phyloP scores from a whole-genome alignment of 2,113 vertebrate genomes.

The Rhineura floridana region DNA sequence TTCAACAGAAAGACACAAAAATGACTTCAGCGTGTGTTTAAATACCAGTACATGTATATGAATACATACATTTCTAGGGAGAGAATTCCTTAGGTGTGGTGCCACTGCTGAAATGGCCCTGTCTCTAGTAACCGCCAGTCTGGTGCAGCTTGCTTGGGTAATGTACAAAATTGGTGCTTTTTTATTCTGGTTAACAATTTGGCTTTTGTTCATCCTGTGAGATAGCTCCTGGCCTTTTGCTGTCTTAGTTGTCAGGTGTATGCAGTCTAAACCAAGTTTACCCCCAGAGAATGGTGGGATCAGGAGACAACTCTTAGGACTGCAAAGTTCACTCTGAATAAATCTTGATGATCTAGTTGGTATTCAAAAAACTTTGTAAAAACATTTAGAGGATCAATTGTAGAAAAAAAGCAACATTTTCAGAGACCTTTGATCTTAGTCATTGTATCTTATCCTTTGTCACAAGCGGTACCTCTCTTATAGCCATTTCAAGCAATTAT shows the following conservation, averaged over 20 bases:
- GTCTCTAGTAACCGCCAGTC: too few species aligned
- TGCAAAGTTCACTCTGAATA: neutral
- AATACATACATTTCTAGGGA: too few species aligned
- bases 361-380: neutral
- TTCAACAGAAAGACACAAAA: too few species aligned
- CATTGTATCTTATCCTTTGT: neutral
- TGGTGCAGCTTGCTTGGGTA: too few species aligned
- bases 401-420: neutral
- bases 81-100: too few species aligned
- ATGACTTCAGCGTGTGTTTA: too few species aligned
- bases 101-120: too few species aligned
- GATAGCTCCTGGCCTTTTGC: neutral
- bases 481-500: neutral
- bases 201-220: neutral
- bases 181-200: neutral
- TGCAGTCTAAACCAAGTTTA: neutral
- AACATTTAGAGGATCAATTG: neutral
- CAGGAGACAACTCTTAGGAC: neutral
- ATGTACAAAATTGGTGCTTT: neutral
- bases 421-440: neutral
- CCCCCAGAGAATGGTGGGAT: neutral
- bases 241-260: neutral
- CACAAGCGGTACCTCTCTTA: neutral
- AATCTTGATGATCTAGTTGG: neutral
- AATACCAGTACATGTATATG: too few species aligned